Evolutionary conservation across 2,888 invertebrate genomes (phyloP).

Genomic region (Acanthopleura granulata): DNA sequence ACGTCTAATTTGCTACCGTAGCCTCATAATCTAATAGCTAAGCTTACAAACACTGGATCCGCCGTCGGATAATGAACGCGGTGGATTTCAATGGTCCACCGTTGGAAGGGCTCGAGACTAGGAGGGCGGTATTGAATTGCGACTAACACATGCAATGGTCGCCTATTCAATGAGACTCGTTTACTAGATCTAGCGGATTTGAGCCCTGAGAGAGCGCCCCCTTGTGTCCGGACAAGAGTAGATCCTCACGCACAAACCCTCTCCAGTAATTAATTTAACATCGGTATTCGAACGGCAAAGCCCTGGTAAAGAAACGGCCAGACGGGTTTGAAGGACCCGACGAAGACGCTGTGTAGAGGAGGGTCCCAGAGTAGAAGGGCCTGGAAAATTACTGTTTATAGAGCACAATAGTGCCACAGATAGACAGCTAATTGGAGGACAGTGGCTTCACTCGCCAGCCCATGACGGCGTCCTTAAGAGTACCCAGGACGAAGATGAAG

Average conservation of each 20-base stretch:
- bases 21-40: not conserved
- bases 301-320: not conserved
- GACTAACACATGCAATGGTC: not conserved
- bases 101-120: not conserved
- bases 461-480: not conserved
- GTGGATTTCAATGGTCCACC: not conserved
- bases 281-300: not conserved
- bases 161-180: not conserved
- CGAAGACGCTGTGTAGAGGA: too few relatives aligned
- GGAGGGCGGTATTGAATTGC: not conserved
- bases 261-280: constrained; percentile 8
- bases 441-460: not conserved
- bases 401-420: not conserved
- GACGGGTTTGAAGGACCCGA: not conserved
- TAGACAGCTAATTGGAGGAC: constrained; percentile 1
- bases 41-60: not conserved
- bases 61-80: not conserved
- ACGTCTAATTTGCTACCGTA: not conserved
- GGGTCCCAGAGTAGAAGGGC: not conserved
- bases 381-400: not conserved
- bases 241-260: not conserved
- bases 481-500: too few relatives aligned
- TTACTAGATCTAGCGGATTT: constrained; percentile 1
- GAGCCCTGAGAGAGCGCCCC: not conserved
- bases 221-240: not conserved